A percentile compares a stretch with the other conserved stretches of the same genome.
phyloP scores from a whole-genome alignment of 2,888 invertebrate species.

The Drosophila pegasa region DNA sequence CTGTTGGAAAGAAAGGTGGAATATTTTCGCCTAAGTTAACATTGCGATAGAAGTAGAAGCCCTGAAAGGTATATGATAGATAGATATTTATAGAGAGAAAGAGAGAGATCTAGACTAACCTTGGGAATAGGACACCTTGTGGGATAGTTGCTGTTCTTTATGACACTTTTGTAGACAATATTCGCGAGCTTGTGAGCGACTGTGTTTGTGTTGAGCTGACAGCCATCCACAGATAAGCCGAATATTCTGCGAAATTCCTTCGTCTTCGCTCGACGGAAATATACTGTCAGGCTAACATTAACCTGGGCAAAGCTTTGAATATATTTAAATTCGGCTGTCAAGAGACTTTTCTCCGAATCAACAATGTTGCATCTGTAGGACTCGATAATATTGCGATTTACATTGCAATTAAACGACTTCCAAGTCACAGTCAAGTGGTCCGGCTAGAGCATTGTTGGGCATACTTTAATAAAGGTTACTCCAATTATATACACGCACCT shows the following conservation, averaged over 20 bases:
- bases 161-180: conserved; percentile 30
- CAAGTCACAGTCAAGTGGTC: conserved; percentile 34
- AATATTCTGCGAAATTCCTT: conserved; percentile 29
- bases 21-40: conserved; percentile 45
- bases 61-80: conserved; percentile 31
- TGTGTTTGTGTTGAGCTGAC: conserved; percentile 29
- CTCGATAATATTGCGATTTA: conserved; percentile 21
- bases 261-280: not conserved
- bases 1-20: conserved; percentile 46
- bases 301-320: conserved; percentile 8
- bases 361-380: conserved; percentile 34
- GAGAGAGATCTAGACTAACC: conserved; percentile 9
- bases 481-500: conserved; percentile 4
- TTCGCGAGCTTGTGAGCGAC: conserved; percentile 30
- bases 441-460: not conserved
- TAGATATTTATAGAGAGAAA: not conserved
- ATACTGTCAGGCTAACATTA: conserved; percentile 27
- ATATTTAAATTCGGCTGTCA: conserved; percentile 30
- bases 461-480: not conserved
- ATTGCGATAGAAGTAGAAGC: conserved; percentile 40
- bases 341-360: conserved; percentile 16
- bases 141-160: conserved; percentile 21
- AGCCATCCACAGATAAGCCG: conserved; percentile 38
- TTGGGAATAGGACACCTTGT: conserved; percentile 44
- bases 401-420: conserved; percentile 33